Evolutionary conservation across 1,140 invertebrate species (phyloP).

Genomic region (Dryas iulia): DNA sequence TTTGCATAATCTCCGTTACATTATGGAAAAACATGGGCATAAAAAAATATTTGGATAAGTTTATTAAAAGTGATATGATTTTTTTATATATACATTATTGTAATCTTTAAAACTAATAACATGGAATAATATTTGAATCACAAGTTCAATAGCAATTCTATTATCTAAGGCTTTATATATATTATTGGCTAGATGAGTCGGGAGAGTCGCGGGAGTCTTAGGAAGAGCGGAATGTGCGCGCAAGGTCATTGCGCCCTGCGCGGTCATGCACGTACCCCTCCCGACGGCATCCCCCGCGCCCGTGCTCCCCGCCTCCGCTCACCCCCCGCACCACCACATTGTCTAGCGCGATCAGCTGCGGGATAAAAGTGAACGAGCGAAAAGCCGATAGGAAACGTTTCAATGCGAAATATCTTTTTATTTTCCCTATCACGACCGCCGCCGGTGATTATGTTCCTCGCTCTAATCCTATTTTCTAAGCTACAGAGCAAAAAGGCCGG

Average conservation of each 20-base stretch:
- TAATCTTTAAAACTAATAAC: too few species aligned
- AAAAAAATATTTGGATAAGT: background rate
- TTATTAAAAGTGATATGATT: background rate
- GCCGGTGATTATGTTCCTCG: slow-evolving; percentile 54
- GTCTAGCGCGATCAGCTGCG: slow-evolving; percentile 68
- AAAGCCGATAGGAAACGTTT: slow-evolving; percentile 66
- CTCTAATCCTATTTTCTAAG: slow-evolving; percentile 66
- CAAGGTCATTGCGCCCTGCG: slow-evolving; percentile 79
- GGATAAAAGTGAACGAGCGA: slow-evolving; percentile 69
- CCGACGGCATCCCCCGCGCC: slow-evolving; percentile 30
- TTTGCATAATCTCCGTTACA: slow-evolving; percentile 28
- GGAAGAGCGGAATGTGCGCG: slow-evolving; percentile 73
- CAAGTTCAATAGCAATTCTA: background rate
- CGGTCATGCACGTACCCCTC: slow-evolving; percentile 71
- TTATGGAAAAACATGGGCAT: background rate
- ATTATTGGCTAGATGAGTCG: slow-evolving; percentile 40
- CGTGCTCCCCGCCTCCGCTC: slow-evolving; percentile 22
- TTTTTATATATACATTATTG: background rate
- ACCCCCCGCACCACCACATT: slow-evolving; percentile 52
- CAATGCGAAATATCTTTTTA: slow-evolving; percentile 64
- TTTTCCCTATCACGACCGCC: slow-evolving; percentile 62
- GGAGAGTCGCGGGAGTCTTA: slow-evolving; percentile 66
- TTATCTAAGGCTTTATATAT: slow-evolving; percentile 16
- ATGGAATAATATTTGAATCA: background rate
- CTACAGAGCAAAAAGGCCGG: slow-evolving; percentile 50